These are phyloP conservation scores for Neotoma lepida DNA, from an alignment of 2,113 vertebrate genomes.

Conservation along the genomic window DNA sequence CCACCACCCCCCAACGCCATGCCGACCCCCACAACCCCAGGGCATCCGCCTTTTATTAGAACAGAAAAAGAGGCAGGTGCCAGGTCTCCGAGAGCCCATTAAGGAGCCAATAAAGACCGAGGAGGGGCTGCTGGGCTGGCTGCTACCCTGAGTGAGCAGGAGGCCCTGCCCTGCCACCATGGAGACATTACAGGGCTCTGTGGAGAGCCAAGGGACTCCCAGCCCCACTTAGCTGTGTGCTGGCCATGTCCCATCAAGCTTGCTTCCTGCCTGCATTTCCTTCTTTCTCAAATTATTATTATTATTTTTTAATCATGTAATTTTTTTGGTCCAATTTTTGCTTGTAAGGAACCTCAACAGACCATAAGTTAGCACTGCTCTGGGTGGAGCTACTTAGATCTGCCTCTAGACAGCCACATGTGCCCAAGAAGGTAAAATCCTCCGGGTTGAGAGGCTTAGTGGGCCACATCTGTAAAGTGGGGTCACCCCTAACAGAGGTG, in stretches of 20 bases:
- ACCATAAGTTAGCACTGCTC: background rate
- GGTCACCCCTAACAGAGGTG: background rate
- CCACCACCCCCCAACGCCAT: background rate
- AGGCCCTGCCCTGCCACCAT: background rate
- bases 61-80: constrained; percentile 73
- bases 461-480: background rate
- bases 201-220: accelerated
- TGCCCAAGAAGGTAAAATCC: background rate
- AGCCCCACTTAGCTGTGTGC: accelerated
- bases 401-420: background rate
- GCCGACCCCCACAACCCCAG: background rate
- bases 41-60: constrained; percentile 79
- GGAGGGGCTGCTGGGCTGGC: background rate
- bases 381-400: background rate
- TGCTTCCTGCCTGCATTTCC: background rate
- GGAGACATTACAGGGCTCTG: background rate
- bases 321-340: background rate
- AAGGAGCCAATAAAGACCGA: constrained; percentile 54
- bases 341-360: background rate
- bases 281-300: background rate
- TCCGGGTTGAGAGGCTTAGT: background rate
- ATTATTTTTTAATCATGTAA: background rate
- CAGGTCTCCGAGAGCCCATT: constrained; percentile 59
- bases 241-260: background rate
- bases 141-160: background rate